Evolutionary conservation across 2,888 invertebrate species (phyloP).

Genomic region (Bombyx huttoni): DNA sequence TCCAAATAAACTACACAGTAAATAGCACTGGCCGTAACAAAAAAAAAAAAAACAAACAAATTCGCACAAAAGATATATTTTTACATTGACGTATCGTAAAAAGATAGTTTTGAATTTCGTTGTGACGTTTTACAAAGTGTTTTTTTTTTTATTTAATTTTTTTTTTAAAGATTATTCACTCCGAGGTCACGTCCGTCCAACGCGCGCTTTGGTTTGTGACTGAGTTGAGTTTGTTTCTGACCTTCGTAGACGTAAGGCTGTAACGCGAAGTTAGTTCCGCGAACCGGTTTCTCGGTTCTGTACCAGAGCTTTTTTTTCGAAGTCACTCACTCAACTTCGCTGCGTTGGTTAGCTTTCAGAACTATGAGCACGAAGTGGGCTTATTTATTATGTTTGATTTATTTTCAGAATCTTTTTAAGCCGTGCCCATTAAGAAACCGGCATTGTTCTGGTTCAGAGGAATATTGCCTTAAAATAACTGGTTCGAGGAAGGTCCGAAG

Average conservation of each 20-base stretch:
- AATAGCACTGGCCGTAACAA: neutral
- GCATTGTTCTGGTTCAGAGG: no score
- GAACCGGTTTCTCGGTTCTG: slow-evolving; percentile 61
- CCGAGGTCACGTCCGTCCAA: slow-evolving; percentile 19
- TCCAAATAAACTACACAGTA: neutral
- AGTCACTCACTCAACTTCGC: slow-evolving; percentile 28
- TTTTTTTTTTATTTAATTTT: no score
- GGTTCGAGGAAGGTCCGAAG: no score
- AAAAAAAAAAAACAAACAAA: no score
- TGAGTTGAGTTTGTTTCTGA: slow-evolving; percentile 28
- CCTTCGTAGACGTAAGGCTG: slow-evolving; percentile 54
- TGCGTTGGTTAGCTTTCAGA: slow-evolving; percentile 16
- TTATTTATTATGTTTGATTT: no score
- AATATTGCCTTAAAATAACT: no score
- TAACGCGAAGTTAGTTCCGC: slow-evolving; percentile 45
- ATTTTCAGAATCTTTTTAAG: no score
- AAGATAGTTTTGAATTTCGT: neutral
- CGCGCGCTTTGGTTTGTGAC: slow-evolving; percentile 32
- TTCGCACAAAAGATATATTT: neutral
- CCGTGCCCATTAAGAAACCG: no score
- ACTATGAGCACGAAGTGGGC: neutral
- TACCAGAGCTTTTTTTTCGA: slow-evolving; percentile 36
- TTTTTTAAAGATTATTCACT: no score
- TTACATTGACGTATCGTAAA: neutral
- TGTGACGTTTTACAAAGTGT: no score